A percentile compares a stretch with the other conserved stretches of the same genome.
Evolutionary conservation across 2,888 invertebrate species (phyloP).

Genomic region (Trisateles emortualis): DNA sequence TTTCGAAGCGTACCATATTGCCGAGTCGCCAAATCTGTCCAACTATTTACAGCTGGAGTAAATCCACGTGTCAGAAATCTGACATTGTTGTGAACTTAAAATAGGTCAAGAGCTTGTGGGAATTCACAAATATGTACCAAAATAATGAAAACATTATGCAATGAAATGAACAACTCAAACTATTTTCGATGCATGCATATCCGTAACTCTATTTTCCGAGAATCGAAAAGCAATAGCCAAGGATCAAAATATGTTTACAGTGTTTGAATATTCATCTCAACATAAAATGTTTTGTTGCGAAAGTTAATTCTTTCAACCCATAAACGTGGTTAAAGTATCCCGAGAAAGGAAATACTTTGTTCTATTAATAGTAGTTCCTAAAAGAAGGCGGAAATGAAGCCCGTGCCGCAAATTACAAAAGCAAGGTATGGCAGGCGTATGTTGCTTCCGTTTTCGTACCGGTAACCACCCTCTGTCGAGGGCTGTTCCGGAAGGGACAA

Average conservation of each 20-base stretch:
- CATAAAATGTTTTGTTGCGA: neutral
- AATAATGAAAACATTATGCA: constrained; percentile 48
- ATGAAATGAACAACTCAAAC: constrained; percentile 12
- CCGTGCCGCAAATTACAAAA: constrained; percentile 81
- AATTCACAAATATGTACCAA: constrained; percentile 45
- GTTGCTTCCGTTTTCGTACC: constrained; percentile 83
- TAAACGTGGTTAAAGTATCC: constrained; percentile 2
- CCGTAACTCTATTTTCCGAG: constrained; percentile 2
- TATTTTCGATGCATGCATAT: constrained; percentile 32
- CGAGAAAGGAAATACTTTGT: constrained; percentile 38
- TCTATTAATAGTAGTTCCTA: constrained; percentile 49
- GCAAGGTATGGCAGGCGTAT: constrained; percentile 77
- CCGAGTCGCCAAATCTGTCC: constrained; percentile 40
- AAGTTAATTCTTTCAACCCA: neutral
- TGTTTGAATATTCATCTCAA: neutral
- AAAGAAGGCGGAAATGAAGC: constrained; percentile 76
- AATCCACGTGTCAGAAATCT: constrained; percentile 56
- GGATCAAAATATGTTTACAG: neutral
- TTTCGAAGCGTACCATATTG: constrained; percentile 40
- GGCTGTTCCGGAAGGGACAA: constrained; percentile 82
- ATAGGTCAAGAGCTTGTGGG: constrained; percentile 55
- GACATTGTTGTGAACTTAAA: constrained; percentile 60
- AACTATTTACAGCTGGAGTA: constrained; percentile 50
- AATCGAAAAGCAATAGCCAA: neutral
- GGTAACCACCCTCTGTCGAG: constrained; percentile 72